Percentiles rank a stretch among this genome's conserved stretches.
These are phyloP conservation scores for Kryptopterus vitreolus DNA, from an alignment of 2,797 vertebrate species.

Conservation along the genomic window DNA sequence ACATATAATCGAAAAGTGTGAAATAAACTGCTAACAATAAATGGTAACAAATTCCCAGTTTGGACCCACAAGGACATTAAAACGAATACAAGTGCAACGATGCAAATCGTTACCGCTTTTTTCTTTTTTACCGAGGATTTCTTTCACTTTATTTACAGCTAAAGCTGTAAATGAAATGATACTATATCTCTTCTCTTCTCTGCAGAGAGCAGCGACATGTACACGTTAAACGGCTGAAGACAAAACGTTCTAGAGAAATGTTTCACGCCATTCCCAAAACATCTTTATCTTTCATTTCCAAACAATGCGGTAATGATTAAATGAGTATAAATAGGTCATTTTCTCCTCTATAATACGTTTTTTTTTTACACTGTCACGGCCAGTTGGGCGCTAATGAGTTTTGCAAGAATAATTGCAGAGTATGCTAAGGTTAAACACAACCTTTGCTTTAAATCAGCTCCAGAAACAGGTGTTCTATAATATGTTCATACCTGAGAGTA, in stretches of 20 bases:
- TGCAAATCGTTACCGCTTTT: too few relatives aligned
- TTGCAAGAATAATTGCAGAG: conserved; percentile 23
- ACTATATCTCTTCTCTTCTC: not conserved
- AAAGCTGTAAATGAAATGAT: not conserved
- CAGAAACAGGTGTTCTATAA: not conserved
- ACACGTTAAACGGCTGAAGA: not conserved
- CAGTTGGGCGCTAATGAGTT: not conserved
- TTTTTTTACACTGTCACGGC: conserved; percentile 17
- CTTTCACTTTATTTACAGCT: too few relatives aligned
- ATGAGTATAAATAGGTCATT: conserved; percentile 19
- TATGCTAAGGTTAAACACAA: not conserved
- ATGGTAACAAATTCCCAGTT: too few relatives aligned
- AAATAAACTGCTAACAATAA: too few relatives aligned
- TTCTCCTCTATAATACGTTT: not conserved
- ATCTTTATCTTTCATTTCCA: not conserved
- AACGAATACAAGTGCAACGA: too few relatives aligned
- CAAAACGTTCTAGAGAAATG: not conserved
- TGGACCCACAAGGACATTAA: too few relatives aligned
- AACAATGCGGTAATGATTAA: not conserved
- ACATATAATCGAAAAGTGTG: too few relatives aligned
- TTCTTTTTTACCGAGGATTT: too few relatives aligned
- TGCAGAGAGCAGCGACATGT: not conserved
- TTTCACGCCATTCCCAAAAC: not conserved
- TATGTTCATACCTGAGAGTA: not conserved
- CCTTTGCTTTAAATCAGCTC: not conserved